Base-by-base conservation (phyloP, 2,888 invertebrate genomes). In the Drosophila neonasuta region DNA sequence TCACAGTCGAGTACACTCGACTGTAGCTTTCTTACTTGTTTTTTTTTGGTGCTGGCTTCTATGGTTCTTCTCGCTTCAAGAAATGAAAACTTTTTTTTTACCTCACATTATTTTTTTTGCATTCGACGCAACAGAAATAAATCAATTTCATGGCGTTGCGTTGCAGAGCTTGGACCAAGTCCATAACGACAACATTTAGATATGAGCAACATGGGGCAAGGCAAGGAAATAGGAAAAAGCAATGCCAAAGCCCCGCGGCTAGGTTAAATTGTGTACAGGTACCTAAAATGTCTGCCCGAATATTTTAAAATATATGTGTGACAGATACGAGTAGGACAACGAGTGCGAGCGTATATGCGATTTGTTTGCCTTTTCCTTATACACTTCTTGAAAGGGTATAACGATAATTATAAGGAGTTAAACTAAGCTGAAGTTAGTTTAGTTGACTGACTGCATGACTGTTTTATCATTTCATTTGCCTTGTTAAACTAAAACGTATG, bases 81-180 rank as follows among this genome's bases (percentile, higher is more conserved):
- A 58, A 45, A 48, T 45, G 15, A 67, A 65, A 68, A 80, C 64
- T 79, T 81, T 79, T 77, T 15, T 29, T 24, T 60, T 46, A 57
- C 48, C 42, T 62, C 55, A 58, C 36, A 4, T 50, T 41, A 42
- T 45, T 61, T 59, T 44, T 44, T 49, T 49, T 46, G 66, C 74
- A 77, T 74, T 78, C 57, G 68, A 77, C 80, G 74, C 83, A 79
- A 59, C 44, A 83, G 67, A 85, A 87, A 89, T 88, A 88, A 89
- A 88, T 88, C 89, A 88, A 87, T 82, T 88, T 89, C 84, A 87
- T 80, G 84, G 79, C 79, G 13, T 13, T 13, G 74, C 84, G 72
- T 78, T 75, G 57, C 68, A 66, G 61, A 56, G 48, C 55, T 49
- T 30, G 60, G 62, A 66, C 77, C 67, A 54, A 29, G 80, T 68